Evolutionary conservation across 1,140 invertebrate genomes (phyloP).

Genomic region (Euwallacea similis): DNA sequence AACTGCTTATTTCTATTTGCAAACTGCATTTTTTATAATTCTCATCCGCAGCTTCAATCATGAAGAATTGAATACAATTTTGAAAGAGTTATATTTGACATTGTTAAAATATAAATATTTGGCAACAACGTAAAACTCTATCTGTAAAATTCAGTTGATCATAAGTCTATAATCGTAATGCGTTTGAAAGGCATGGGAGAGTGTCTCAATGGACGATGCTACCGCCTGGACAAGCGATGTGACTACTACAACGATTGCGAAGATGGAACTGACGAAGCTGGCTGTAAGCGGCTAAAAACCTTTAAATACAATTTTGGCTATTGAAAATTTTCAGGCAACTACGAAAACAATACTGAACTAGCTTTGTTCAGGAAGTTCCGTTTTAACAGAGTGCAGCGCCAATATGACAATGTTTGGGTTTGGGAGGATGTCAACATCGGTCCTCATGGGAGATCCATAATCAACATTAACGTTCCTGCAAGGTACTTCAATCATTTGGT

Average conservation of each 20-base stretch:
- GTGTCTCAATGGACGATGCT: slow-evolving; percentile 83
- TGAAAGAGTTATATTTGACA: too few relatives aligned
- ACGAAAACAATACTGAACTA: slow-evolving; percentile 67
- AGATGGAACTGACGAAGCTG: slow-evolving; percentile 86
- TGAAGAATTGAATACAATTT: not conserved
- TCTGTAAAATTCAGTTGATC: too few relatives aligned
- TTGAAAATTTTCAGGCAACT: slow-evolving; percentile 52
- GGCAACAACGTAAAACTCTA: not conserved
- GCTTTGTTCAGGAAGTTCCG: slow-evolving; percentile 76
- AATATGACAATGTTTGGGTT: slow-evolving; percentile 93
- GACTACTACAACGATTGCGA: slow-evolving; percentile 76
- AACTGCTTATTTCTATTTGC: too few relatives aligned
- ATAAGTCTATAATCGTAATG: too few relatives aligned
- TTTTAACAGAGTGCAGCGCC: slow-evolving; percentile 81
- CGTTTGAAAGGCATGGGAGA: slow-evolving; percentile 61
- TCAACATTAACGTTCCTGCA: slow-evolving; percentile 84
- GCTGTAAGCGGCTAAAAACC: slow-evolving; percentile 61
- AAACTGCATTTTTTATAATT: too few relatives aligned
- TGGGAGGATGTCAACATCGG: slow-evolving; percentile 95
- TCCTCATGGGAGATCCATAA: slow-evolving; percentile 83
- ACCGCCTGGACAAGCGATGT: slow-evolving; percentile 73
- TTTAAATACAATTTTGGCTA: not conserved
- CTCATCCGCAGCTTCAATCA: not conserved
- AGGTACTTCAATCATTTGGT: slow-evolving; percentile 7
- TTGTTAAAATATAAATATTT: not conserved